Evolutionary conservation across 2,888 invertebrate genomes (phyloP).

Genomic region (Plagiodera versicolora): DNA sequence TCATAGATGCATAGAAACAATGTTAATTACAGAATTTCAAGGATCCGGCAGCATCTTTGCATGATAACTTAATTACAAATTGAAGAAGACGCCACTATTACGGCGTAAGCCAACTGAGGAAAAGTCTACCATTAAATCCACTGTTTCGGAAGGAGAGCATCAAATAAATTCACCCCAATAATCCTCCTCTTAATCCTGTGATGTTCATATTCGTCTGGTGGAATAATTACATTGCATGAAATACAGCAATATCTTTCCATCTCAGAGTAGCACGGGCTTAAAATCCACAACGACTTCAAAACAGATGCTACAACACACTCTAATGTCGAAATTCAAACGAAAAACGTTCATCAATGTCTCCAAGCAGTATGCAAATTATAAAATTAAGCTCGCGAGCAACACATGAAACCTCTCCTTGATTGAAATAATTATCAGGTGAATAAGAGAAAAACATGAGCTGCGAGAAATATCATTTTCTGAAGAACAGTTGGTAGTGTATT

Average conservation of each 20-base stretch:
- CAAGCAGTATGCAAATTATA: background rate
- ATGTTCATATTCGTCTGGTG: too few species aligned
- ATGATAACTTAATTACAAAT: conserved; percentile 21
- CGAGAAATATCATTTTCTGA: background rate
- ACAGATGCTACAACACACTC: background rate
- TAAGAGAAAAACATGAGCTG: conserved; percentile 3
- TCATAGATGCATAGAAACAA: conserved; percentile 20
- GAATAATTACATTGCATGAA: too few species aligned
- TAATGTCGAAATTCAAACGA: background rate
- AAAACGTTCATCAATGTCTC: background rate
- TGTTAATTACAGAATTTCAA: conserved; percentile 23
- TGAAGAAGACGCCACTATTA: background rate
- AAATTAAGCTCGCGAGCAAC: background rate
- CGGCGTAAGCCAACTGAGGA: background rate
- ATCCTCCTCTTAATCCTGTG: too few species aligned
- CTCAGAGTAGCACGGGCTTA: too few species aligned
- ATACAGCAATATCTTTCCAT: too few species aligned
- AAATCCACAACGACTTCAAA: background rate
- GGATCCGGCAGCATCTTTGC: conserved; percentile 14
- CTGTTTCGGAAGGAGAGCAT: too few species aligned
- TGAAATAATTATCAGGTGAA: conserved; percentile 7
- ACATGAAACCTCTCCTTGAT: background rate
- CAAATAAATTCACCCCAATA: too few species aligned
- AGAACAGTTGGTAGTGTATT: conserved; percentile 4
- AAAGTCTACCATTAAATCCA: background rate